A percentile compares a stretch with the other conserved stretches of the same genome.
Conservation (phyloP, 1,140 invertebrate species). For the Steinernema feltiae region DNA sequence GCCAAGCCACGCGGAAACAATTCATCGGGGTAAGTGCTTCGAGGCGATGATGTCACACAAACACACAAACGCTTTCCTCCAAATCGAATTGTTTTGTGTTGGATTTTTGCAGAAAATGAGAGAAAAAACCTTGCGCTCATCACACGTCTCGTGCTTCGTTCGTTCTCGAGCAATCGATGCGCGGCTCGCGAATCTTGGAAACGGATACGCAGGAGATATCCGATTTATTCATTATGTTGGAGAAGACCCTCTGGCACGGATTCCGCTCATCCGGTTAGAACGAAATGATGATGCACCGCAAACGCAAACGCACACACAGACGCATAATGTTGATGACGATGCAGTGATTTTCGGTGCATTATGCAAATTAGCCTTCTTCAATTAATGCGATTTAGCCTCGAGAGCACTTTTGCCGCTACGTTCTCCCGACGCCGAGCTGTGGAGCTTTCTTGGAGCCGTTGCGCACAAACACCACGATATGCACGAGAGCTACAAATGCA, state of each 20-base stretch:
- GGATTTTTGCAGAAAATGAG: conserved; percentile 62
- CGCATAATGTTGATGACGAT: too few relatives aligned
- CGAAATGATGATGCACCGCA: not conserved
- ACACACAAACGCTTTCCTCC: too few relatives aligned
- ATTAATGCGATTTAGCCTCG: conserved; percentile 24
- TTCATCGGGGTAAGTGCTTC: not conserved
- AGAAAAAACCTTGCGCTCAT: conserved; percentile 91
- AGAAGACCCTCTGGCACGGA: conserved; percentile 40
- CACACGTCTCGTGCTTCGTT: conserved; percentile 74
- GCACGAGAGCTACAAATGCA: conserved; percentile 23
- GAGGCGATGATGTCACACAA: too few relatives aligned
- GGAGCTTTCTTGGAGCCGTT: conserved; percentile 21
- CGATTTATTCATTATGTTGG: conserved; percentile 37
- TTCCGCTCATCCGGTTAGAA: conserved; percentile 27
- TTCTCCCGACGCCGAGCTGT: conserved; percentile 30
- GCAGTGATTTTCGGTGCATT: not conserved
- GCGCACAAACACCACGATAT: conserved; percentile 15
- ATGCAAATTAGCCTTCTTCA: not conserved
- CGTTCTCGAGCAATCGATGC: conserved; percentile 38
- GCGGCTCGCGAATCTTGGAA: conserved; percentile 30
- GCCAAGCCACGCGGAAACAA: not conserved
- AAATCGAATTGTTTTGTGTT: not conserved
- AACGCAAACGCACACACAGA: too few relatives aligned
- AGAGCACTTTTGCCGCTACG: conserved; percentile 22
- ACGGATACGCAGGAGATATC: conserved; percentile 34